A percentile compares a stretch with the other conserved stretches of the same genome.
phyloP scores from a whole-genome alignment of 2,888 invertebrate species.

The Nemapogon koenigi region DNA sequence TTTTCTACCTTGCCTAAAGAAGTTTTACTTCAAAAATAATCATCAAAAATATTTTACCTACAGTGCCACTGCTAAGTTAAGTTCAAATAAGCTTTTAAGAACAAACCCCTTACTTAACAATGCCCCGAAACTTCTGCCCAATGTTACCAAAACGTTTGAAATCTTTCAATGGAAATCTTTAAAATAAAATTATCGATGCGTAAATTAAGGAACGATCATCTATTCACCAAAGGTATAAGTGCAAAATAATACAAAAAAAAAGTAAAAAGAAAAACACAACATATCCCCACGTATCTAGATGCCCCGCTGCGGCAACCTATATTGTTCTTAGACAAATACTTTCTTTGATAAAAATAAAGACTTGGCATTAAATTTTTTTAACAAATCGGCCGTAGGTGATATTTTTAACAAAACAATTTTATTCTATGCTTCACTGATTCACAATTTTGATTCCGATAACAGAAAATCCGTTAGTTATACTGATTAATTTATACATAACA shows the following conservation, averaged over 20 bases:
- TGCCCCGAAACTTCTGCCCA: no score
- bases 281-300: constrained; percentile 45
- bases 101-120: no score
- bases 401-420: constrained; percentile 39
- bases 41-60: no score
- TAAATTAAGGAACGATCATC: constrained; percentile 56
- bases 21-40: no score
- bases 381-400: constrained; percentile 33
- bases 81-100: no score
- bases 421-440: no score
- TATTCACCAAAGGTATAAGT: constrained; percentile 46
- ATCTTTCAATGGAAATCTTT: constrained; percentile 48
- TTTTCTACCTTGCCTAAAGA: no score
- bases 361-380: constrained; percentile 43
- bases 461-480: no score
- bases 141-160: no score
- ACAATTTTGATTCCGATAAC: no score
- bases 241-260: constrained; percentile 30
- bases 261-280: constrained; percentile 37
- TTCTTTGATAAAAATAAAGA: constrained; percentile 42
- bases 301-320: constrained; percentile 54
- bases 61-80: no score
- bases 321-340: constrained; percentile 64
- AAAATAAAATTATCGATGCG: constrained; percentile 56
- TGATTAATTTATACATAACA: no score